Conservation (phyloP, 2,888 invertebrate species). For the Drosophila buzzatii region DNA sequence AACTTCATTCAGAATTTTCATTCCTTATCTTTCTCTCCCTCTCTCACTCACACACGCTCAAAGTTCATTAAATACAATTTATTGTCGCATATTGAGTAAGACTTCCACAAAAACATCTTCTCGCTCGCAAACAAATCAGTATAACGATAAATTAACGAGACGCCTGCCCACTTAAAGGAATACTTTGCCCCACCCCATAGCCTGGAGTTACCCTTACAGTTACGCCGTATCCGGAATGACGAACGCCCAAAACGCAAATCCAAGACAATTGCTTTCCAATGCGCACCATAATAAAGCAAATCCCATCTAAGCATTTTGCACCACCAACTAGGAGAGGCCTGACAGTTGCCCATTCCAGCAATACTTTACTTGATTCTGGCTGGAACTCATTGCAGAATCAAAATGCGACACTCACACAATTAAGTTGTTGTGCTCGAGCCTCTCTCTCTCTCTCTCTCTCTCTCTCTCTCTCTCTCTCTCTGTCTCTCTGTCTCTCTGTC, state of each 20-base stretch:
- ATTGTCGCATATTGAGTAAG: constrained; percentile 18
- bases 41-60: too few species aligned
- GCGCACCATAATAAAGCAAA: constrained; percentile 54
- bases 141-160: constrained; percentile 77
- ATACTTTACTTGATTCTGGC: constrained; percentile 19
- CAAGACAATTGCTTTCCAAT: constrained; percentile 83
- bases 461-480: constrained; percentile 4
- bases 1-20: background rate
- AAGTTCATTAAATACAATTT: constrained; percentile 38
- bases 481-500: constrained; percentile 10
- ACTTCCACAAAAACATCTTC: constrained; percentile 23
- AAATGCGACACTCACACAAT: constrained; percentile 79
- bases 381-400: constrained; percentile 58
- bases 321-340: constrained; percentile 44
- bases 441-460: constrained; percentile 12
- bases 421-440: constrained; percentile 70
- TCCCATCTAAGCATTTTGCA: constrained; percentile 71
- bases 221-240: constrained; percentile 14
- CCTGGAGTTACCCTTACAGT: background rate
- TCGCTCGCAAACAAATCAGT: constrained; percentile 62
- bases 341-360: constrained; percentile 23
- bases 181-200: constrained; percentile 38
- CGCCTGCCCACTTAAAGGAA: constrained; percentile 57
- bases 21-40: background rate
- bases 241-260: constrained; percentile 70